phyloP scores from a whole-genome alignment of 2,113 vertebrate genomes.

The human (Homo sapiens) region GRCh38 chr7:90961501-90962000 shows the following conservation, averaged over 20 bases:
- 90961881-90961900: neutral
- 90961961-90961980: neutral
- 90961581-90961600: constrained; percentile 4
- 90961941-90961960: neutral
- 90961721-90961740: neutral
- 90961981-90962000: neutral
- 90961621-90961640: neutral
- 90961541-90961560: neutral
- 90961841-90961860: neutral
- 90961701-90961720: neutral
- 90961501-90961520: neutral
- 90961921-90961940: neutral
- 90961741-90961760: rapidly evolving
- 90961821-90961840: neutral
- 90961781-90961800: neutral
- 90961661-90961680: neutral
- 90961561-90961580: neutral
- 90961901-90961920: neutral
- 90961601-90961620: neutral
- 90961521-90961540: neutral
- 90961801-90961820: neutral
- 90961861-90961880: neutral
- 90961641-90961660: neutral
- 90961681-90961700: neutral
- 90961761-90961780: neutral